Percentiles rank a stretch among this genome's conserved stretches.
phyloP scores from a whole-genome alignment of 2,888 invertebrate genomes.

The Drosophila mimetica region DNA sequence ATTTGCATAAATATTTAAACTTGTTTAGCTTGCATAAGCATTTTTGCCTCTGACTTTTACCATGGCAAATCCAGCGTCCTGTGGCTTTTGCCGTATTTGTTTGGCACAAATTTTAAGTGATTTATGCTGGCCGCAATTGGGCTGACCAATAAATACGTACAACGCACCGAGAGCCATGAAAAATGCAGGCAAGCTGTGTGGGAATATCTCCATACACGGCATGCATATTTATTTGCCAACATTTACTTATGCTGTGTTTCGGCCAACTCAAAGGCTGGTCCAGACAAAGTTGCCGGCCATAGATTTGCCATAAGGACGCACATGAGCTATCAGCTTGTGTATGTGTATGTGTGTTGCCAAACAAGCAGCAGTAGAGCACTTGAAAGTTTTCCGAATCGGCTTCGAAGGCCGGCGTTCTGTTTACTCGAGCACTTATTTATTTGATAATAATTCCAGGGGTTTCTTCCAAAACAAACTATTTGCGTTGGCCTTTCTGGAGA shows the following conservation, averaged over 20 bases:
- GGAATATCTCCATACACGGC: conserved; percentile 27
- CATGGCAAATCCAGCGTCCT: conserved; percentile 60
- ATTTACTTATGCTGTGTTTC: conserved; percentile 78
- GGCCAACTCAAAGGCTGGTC: conserved; percentile 64
- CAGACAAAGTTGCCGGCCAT: conserved; percentile 59
- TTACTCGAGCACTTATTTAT: conserved; percentile 68
- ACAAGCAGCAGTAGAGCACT: conserved; percentile 12
- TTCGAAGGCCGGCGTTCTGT: conserved; percentile 31
- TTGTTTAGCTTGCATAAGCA: conserved; percentile 30
- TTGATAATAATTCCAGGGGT: conserved; percentile 69
- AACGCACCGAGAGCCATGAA: conserved; percentile 64
- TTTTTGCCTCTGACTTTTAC: conserved; percentile 60
- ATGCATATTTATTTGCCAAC: conserved; percentile 76
- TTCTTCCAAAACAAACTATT: conserved; percentile 67
- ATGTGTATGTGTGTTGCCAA: conserved; percentile 12
- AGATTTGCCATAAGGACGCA: conserved; percentile 50
- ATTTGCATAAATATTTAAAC: conserved; percentile 61
- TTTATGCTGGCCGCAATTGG: conserved; percentile 75
- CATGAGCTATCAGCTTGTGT: conserved; percentile 31
- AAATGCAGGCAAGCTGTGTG: conserved; percentile 45
- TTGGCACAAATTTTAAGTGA: conserved; percentile 81
- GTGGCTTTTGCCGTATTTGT: conserved; percentile 71
- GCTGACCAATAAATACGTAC: conserved; percentile 37
- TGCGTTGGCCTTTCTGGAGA: conserved; percentile 37
- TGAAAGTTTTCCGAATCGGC: conserved; percentile 23